phyloP scores from a whole-genome alignment of 2,113 vertebrate species.

The Thermophis baileyi region DNA sequence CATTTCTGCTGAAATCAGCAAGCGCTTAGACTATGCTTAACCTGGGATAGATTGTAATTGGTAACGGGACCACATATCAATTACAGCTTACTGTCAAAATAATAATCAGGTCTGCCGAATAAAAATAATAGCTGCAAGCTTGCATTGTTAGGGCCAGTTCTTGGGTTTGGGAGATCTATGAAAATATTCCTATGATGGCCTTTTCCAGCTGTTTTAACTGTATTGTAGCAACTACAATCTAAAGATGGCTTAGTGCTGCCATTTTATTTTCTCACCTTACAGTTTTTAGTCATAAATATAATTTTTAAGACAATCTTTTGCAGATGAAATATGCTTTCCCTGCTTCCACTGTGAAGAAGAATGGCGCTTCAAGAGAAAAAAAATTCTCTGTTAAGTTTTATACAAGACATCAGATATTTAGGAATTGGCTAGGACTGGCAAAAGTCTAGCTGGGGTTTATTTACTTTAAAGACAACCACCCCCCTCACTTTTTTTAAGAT shows the following conservation, averaged over 20 bases:
- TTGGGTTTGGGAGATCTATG: neutral
- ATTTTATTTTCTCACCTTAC: neutral
- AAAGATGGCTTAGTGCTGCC: neutral
- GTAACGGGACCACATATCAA: neutral
- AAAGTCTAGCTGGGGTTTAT: neutral
- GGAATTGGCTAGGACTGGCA: too few relatives aligned
- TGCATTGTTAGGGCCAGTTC: neutral
- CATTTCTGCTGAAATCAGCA: neutral
- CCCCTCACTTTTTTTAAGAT: neutral
- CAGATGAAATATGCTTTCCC: neutral
- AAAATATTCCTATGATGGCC: neutral
- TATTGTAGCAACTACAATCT: neutral
- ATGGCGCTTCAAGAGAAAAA: neutral
- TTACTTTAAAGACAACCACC: neutral
- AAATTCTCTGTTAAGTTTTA: neutral
- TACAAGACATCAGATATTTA: neutral
- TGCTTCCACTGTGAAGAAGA: neutral
- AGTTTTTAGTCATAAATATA: neutral
- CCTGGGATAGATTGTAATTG: neutral
- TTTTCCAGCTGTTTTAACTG: neutral
- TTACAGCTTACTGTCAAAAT: neutral
- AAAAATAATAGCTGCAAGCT: neutral
- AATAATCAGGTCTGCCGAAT: neutral
- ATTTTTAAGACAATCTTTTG: neutral
- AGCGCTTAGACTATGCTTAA: neutral